phyloP scores from a whole-genome alignment of 2,113 vertebrate species.

The Hipposideros armiger region DNA sequence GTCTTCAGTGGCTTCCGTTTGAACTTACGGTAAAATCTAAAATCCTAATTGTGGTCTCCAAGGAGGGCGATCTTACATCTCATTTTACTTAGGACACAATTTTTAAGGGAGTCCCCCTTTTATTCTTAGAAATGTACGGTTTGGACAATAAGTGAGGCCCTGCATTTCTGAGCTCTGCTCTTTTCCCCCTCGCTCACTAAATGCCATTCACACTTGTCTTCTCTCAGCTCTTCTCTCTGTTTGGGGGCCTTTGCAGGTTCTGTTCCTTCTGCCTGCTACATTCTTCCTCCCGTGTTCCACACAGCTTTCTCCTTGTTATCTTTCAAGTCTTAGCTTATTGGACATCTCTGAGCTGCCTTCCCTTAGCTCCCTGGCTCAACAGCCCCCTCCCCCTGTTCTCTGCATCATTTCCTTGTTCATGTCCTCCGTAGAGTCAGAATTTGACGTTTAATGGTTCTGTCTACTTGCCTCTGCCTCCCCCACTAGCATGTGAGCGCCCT shows the following conservation, averaged over 20 bases:
- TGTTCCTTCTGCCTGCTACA: neutral
- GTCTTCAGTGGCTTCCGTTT: neutral
- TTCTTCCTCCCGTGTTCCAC: neutral
- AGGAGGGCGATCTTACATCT: neutral
- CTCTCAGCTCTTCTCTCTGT: neutral
- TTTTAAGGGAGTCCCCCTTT: neutral
- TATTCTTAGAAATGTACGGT: neutral
- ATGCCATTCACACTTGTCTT: neutral
- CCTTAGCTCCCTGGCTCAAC: neutral
- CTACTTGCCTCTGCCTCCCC: neutral
- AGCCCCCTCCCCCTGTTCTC: neutral
- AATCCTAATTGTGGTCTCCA: neutral
- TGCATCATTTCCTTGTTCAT: neutral
- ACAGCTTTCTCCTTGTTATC: neutral
- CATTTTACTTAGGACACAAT: neutral
- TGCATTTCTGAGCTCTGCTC: neutral
- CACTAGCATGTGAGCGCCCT: neutral
- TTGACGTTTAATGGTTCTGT: neutral
- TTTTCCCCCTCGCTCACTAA: fast-evolving
- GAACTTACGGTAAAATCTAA: neutral
- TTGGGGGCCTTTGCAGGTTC: neutral
- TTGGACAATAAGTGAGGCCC: neutral
- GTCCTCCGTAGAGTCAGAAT: neutral
- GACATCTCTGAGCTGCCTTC: neutral
- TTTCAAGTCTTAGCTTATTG: neutral